A percentile compares a stretch with the other conserved stretches of the same genome.
phyloP scores from a whole-genome alignment of 2,888 invertebrate genomes.

The Pyrrhosoma nymphula region DNA sequence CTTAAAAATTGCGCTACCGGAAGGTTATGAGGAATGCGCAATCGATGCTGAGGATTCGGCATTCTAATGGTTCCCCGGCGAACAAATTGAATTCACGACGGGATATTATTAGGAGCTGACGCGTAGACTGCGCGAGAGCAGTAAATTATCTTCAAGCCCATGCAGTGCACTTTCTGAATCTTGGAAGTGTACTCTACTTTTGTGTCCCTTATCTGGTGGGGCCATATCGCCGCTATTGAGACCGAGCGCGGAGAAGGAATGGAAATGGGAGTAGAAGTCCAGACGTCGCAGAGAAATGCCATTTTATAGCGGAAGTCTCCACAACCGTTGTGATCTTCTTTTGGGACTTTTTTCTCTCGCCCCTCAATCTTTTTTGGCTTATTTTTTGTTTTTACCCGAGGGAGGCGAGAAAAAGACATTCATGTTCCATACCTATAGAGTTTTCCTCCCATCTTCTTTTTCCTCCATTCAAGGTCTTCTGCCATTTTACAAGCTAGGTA shows the following conservation, averaged over 20 bases:
- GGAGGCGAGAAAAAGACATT: neutral
- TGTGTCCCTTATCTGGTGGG: neutral
- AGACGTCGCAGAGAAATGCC: constrained; percentile 19
- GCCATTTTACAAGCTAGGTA: neutral
- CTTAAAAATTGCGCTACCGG: no score
- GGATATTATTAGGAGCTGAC: neutral
- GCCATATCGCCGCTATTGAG: neutral
- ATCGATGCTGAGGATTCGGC: no score
- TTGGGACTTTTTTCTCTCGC: neutral
- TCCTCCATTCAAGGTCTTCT: neutral
- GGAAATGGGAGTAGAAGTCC: neutral
- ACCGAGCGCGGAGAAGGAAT: neutral
- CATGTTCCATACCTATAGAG: neutral
- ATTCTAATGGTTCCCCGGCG: neutral
- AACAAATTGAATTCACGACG: neutral
- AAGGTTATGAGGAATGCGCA: neutral
- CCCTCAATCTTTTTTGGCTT: neutral
- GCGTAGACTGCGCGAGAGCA: neutral
- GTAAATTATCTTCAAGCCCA: neutral
- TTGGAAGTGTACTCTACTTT: neutral
- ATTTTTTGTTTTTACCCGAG: constrained; percentile 5
- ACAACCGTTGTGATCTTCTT: constrained; percentile 23
- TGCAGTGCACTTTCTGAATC: neutral
- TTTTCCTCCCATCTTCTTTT: neutral
- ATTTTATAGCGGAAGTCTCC: constrained; percentile 22